Evolutionary conservation across 1,140 invertebrate species (phyloP).

Genomic region (Ctenoplectra terminalis): DNA sequence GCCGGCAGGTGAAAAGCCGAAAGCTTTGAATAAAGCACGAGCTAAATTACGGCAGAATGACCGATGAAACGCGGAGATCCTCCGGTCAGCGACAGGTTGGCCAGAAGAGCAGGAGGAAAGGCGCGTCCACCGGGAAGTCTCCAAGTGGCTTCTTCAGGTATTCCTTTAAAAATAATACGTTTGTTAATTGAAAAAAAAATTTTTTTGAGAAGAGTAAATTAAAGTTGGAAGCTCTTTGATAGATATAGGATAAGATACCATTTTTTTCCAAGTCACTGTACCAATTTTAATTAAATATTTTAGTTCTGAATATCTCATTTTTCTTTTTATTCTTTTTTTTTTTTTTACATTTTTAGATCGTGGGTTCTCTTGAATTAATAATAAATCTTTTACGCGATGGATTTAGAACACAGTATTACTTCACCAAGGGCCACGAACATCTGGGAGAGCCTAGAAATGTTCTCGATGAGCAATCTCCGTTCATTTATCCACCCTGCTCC

Average conservation of each 20-base stretch:
- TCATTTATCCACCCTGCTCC: constrained; percentile 69
- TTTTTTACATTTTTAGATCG: too few species aligned
- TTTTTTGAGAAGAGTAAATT: too few species aligned
- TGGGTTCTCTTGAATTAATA: too few species aligned
- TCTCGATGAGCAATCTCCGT: constrained; percentile 71
- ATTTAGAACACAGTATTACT: constrained; percentile 67
- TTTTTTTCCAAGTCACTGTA: too few species aligned
- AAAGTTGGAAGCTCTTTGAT: too few species aligned
- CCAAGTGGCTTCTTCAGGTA: constrained; percentile 6
- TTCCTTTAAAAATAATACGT: background rate
- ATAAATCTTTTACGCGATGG: background rate
- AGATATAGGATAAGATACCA: too few species aligned
- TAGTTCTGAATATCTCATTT: too few species aligned
- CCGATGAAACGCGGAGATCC: constrained; percentile 14
- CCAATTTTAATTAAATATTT: too few species aligned
- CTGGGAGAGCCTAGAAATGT: constrained; percentile 66
- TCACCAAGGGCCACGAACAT: constrained; percentile 72
- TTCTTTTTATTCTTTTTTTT: too few species aligned
- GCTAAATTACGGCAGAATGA: constrained; percentile 33
- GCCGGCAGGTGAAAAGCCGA: constrained; percentile 30
- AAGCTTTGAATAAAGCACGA: constrained; percentile 41
- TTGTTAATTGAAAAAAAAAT: too few species aligned
- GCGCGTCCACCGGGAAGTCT: background rate
- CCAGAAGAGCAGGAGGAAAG: background rate
- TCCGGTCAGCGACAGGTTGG: background rate